These are phyloP conservation scores for Pseudococcus viburni DNA, from an alignment of 2,888 invertebrate genomes.

Conservation along the genomic window DNA sequence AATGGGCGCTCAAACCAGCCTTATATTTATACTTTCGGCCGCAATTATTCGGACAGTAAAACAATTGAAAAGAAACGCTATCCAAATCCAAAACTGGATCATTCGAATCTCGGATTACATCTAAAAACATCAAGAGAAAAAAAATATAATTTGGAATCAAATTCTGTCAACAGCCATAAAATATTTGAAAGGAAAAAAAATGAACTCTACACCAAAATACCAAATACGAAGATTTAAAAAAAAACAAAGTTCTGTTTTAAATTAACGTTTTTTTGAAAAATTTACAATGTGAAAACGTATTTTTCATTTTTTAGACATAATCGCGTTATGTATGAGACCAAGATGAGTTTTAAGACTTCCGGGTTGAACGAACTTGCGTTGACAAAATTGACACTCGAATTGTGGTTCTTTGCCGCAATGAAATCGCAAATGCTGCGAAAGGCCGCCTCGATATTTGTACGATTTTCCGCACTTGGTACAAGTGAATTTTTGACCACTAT, in stretches of 20 bases:
- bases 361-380: conserved; percentile 64
- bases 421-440: conserved; percentile 70
- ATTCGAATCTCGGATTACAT: background rate
- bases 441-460: conserved; percentile 71
- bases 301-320: conserved; percentile 32
- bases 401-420: conserved; percentile 71
- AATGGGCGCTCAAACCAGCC: conserved; percentile 68
- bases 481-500: conserved; percentile 50
- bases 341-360: conserved; percentile 62
- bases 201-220: background rate
- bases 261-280: background rate
- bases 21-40: conserved; percentile 68
- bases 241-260: background rate
- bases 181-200: background rate
- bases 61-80: conserved; percentile 9
- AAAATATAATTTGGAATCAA: background rate
- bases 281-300: background rate
- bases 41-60: conserved; percentile 67
- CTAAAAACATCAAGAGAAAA: conserved; percentile 21
- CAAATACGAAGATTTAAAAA: conserved; percentile 13
- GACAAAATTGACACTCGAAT: conserved; percentile 71
- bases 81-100: conserved; percentile 13
- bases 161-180: background rate
- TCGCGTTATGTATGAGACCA: conserved; percentile 55
- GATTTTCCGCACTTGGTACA: conserved; percentile 71